Evolutionary conservation across 1,140 invertebrate species (phyloP).

Genomic region (Meloidogyne hapla): DNA sequence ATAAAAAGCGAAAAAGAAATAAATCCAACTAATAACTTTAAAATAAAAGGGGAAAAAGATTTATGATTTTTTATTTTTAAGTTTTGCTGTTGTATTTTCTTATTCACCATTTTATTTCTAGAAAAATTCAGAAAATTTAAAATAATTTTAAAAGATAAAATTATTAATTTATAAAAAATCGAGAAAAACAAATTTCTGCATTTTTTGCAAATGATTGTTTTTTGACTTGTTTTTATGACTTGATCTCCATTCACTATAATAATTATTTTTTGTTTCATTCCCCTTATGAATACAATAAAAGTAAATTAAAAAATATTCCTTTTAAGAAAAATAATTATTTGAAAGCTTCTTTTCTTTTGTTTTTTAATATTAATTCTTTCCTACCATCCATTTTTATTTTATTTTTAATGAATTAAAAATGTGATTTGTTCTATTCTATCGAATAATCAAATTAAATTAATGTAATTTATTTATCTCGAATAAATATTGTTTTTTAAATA

Average conservation of each 20-base stretch:
- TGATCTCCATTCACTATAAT: neutral
- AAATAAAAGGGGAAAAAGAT: neutral
- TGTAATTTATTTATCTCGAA: neutral
- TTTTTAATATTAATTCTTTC: neutral
- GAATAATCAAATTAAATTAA: too few relatives aligned
- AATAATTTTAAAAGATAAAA: too few relatives aligned
- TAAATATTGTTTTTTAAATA: neutral
- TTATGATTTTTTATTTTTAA: too few relatives aligned
- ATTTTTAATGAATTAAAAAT: neutral
- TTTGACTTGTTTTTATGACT: neutral
- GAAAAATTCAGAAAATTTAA: too few relatives aligned
- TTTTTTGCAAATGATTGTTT: neutral
- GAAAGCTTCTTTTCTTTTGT: neutral
- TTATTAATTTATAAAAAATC: neutral
- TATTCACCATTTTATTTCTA: too few relatives aligned
- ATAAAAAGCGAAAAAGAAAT: neutral
- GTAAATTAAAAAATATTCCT: neutral
- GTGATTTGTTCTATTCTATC: too few relatives aligned
- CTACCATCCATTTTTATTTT: too few relatives aligned
- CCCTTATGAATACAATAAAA: neutral
- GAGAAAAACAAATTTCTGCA: neutral
- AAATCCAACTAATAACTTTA: neutral
- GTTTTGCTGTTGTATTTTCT: too few relatives aligned
- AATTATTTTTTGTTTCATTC: neutral
- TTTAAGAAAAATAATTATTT: constrained; percentile 4